phyloP scores from a whole-genome alignment of 2,113 vertebrate genomes.

The Hippotragus niger region DNA sequence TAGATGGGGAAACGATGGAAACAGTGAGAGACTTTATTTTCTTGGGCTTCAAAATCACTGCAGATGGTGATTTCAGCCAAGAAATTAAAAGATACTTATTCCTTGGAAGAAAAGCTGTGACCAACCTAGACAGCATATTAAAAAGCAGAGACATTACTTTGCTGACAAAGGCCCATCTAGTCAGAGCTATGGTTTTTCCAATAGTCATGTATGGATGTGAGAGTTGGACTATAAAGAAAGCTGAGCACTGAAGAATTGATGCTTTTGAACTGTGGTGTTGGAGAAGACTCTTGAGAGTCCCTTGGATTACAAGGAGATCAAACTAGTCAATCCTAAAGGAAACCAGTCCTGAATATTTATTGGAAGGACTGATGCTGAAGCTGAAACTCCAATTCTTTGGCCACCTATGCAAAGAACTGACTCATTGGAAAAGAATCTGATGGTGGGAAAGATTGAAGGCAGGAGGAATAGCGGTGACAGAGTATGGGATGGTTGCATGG shows the following conservation, averaged over 20 bases:
- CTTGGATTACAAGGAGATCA: neutral
- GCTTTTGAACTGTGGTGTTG: neutral
- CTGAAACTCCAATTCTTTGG: neutral
- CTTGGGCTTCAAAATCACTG: neutral
- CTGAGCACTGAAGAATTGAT: neutral
- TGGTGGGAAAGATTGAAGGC: neutral
- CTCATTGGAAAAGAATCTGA: neutral
- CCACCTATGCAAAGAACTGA: neutral
- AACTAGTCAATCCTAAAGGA: neutral
- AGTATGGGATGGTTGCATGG: neutral
- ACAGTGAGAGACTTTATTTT: neutral
- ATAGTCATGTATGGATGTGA: neutral
- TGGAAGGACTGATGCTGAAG: neutral
- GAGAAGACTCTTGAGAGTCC: neutral
- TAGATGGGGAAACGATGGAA: neutral
- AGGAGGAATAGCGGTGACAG: rapidly evolving
- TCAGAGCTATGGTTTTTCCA: neutral
- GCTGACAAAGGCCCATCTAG: neutral
- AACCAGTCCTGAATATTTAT: neutral
- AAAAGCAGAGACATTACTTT: neutral
- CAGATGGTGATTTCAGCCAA: neutral
- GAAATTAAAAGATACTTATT: neutral
- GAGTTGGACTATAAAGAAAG: neutral
- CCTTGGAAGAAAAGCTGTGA: neutral
- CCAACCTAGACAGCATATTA: neutral